These are phyloP conservation scores for Suricata suricatta DNA, from an alignment of 2,113 vertebrate species.

Conservation along the genomic window DNA sequence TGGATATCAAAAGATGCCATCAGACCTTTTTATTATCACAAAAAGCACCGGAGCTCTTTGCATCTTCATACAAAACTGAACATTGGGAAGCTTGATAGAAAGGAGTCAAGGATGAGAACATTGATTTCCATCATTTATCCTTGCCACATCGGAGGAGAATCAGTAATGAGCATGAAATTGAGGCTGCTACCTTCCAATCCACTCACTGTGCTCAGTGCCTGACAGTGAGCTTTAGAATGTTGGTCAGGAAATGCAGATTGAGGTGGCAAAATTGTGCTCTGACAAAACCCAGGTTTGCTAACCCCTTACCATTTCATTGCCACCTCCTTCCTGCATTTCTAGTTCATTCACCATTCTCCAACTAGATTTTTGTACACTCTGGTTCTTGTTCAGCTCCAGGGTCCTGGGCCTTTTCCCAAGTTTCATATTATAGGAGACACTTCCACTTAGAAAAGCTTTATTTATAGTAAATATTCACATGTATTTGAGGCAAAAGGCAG, in stretches of 20 bases:
- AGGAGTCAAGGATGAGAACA: background rate
- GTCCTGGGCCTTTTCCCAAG: background rate
- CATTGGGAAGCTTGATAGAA: background rate
- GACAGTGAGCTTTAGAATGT: background rate
- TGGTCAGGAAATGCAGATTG: background rate
- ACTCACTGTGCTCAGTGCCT: background rate
- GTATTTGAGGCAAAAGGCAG: background rate
- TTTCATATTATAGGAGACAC: background rate
- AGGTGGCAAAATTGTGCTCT: background rate
- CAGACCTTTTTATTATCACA: constrained; percentile 1
- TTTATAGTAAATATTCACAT: background rate
- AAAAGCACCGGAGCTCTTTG: background rate
- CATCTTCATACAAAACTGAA: constrained; percentile 1
- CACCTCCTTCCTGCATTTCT: background rate
- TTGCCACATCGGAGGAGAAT: background rate
- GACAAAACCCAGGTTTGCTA: background rate
- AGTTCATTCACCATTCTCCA: background rate
- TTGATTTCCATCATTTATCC: background rate
- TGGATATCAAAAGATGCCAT: background rate
- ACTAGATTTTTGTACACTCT: background rate
- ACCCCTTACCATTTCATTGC: background rate
- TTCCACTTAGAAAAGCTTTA: background rate
- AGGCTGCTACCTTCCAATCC: background rate
- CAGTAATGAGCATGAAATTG: background rate
- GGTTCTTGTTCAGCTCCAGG: background rate